Base-by-base conservation (phyloP, 2,888 invertebrate genomes). In the Calliphora vomitoria region DNA sequence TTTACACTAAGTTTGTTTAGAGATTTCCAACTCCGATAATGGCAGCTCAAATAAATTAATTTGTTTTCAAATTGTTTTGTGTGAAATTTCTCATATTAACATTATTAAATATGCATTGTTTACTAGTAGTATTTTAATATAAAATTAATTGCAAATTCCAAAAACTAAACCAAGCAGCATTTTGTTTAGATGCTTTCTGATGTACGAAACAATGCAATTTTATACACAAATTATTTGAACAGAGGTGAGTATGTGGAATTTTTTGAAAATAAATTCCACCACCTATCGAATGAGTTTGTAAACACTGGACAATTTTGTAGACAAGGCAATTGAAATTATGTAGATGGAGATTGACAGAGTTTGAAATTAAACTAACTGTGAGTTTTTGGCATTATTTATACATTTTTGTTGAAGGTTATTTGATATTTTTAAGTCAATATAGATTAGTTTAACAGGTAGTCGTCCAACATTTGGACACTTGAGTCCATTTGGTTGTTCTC, bases 61-160 rank as follows among this genome's bases (percentile, higher is more conserved):
- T 84, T 78, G 66, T 84, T 84, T 72, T 58, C 66, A 66, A 76
- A 55, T 58, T 20, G 74, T 64, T 20, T 35, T 35, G 35, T 35
- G 35, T 62, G 20, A 72, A 58, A 68, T 82, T 64, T 11, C 47
- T n/a, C 41, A 64, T 72, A 78, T 78, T 78, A 58, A 47, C 78
- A 47, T 75, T 69, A 80, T 85, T 80, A 53, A 85, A 85, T 68
- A 80, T 69, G 44, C 53, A 85, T 64, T 82, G 69, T 69, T 76
- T 81, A 85, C 35, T 53, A 53, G 44, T 11, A 85, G 35, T 35
- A 53, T 85, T n/a, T 85, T 81, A n/a, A 85, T 81, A 85, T 69
- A 75, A 85, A 85, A 81, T 81, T 81, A 81, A 85, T 85, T 85
- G 80, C 41, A 85, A 85, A 85, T 85, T 81, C 81, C 62, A 11